phyloP scores from a whole-genome alignment of 2,888 invertebrate genomes.

The Limenitis camilla region DNA sequence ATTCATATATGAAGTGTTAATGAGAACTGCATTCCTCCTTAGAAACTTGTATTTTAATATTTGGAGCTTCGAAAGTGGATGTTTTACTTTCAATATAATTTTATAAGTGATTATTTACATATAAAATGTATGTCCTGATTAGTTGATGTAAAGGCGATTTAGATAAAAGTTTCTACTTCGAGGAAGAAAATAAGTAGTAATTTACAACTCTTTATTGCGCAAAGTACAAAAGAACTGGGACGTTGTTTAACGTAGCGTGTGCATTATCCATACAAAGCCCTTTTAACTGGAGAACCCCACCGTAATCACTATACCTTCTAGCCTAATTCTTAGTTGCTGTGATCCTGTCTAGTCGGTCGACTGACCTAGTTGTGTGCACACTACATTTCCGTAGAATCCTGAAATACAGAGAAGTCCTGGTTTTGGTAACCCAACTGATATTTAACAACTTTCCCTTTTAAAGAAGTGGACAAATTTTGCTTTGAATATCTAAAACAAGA shows the following conservation, averaged over 20 bases:
- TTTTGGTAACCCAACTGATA: background rate
- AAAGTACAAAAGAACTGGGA: slow-evolving; percentile 24
- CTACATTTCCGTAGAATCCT: slow-evolving; percentile 4
- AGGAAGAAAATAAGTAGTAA: slow-evolving; percentile 1
- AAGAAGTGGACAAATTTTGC: background rate
- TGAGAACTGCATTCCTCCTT: slow-evolving; percentile 7
- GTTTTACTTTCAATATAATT: too few species aligned
- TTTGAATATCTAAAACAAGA: too few species aligned
- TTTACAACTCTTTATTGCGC: slow-evolving; percentile 1
- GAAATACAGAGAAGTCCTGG: slow-evolving; percentile 6
- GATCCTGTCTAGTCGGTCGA: slow-evolving; percentile 22
- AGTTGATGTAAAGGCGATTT: background rate
- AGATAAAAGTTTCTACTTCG: background rate
- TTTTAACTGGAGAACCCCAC: slow-evolving; percentile 32
- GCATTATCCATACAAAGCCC: slow-evolving; percentile 51
- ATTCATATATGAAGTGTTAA: slow-evolving; percentile 9
- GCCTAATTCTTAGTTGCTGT: slow-evolving; percentile 20
- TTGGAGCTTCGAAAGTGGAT: background rate
- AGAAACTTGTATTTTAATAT: slow-evolving; percentile 2
- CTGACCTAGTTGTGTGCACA: slow-evolving; percentile 25
- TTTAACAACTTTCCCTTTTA: background rate
- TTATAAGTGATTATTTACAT: too few species aligned
- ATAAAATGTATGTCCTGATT: too few species aligned
- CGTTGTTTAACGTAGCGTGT: slow-evolving; percentile 50
- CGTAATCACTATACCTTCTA: slow-evolving; percentile 28